Base-by-base conservation (phyloP, 2,888 invertebrate genomes). In the Neelides folsomi region DNA sequence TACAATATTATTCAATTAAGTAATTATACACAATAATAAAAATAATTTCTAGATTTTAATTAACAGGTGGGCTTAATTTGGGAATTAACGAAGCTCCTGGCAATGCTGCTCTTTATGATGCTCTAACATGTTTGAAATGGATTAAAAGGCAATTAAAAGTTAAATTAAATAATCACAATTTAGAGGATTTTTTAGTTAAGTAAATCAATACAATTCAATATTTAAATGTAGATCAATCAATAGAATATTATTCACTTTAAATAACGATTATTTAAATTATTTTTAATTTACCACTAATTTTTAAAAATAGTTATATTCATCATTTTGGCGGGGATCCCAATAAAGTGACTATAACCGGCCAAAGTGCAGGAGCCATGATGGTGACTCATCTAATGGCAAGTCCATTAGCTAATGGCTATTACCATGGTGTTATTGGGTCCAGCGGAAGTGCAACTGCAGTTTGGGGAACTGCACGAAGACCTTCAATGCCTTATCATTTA, bases 21-120 rank as follows among this genome's bases (percentile, higher is more conserved):
- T n/a, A n/a, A n/a, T n/a, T n/a, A n/a, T n/a, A n/a, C n/a, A n/a
- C n/a, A n/a, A n/a, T n/a, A 27, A 27, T 27, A 27, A 27, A 27
- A 27, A 27, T 27, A 7, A 27, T 27, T 27, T 27, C 3, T n/a
- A n/a, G n/a, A n/a, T n/a, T 5, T 27, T 27, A 27, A 27, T 27
- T 27, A 27, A 27, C 27, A 27, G 27, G 27, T 27, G 27, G 27
- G 7, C 27, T 27, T 27, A 27, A 27, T 27, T 27, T 66, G 41
- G 47, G 58, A 12, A 60, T 51, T n/a, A 60, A 60, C 8, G 52
- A 58, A 8, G 60, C 60, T 10, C 65, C 66, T 5, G 65, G 67
- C 20, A 67, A 67, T 52, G 62, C 61, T 64, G 66, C 58, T 51
- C 40, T 72, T 67, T 66, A 71, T 66, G 72, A 71, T 66, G 60